Percentiles rank a stretch among this genome's conserved stretches.
These are phyloP conservation scores for Orycteropus afer DNA, from an alignment of 2,113 vertebrate genomes.

Conservation along the genomic window DNA sequence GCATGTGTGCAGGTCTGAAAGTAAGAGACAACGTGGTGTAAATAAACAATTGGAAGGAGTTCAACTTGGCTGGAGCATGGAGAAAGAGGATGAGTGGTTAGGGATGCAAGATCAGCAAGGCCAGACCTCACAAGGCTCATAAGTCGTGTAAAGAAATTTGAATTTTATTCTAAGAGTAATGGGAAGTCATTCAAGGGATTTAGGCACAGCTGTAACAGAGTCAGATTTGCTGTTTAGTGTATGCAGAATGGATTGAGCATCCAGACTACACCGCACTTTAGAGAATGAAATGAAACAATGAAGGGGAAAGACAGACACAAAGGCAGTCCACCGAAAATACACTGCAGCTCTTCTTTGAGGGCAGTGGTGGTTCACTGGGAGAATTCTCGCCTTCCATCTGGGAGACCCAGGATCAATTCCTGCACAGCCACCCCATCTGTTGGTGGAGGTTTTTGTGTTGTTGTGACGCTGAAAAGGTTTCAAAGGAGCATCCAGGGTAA, in stretches of 20 bases:
- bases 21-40: background rate
- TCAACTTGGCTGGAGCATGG: background rate
- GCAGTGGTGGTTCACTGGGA: too few relatives aligned
- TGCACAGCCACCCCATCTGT: too few relatives aligned
- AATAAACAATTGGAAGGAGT: slow-evolving; percentile 3
- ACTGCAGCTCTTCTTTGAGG: background rate
- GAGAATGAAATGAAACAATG: background rate
- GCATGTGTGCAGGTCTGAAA: background rate
- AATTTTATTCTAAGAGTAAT: slow-evolving; percentile 44
- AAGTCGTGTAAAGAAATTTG: slow-evolving; percentile 47
- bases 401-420: too few relatives aligned
- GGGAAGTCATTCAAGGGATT: slow-evolving; percentile 5
- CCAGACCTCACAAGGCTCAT: background rate
- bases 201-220: background rate
- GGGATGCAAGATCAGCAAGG: background rate
- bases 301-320: background rate
- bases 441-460: too few relatives aligned
- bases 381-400: too few relatives aligned
- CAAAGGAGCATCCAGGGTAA: too few relatives aligned
- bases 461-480: too few relatives aligned
- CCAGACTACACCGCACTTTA: background rate
- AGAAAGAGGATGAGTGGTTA: background rate
- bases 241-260: slow-evolving; percentile 1
- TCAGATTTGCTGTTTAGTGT: slow-evolving; percentile 50
- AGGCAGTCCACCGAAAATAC: background rate